Base-by-base conservation (phyloP, 2,888 invertebrate genomes). In the Heliothis peltigera region DNA sequence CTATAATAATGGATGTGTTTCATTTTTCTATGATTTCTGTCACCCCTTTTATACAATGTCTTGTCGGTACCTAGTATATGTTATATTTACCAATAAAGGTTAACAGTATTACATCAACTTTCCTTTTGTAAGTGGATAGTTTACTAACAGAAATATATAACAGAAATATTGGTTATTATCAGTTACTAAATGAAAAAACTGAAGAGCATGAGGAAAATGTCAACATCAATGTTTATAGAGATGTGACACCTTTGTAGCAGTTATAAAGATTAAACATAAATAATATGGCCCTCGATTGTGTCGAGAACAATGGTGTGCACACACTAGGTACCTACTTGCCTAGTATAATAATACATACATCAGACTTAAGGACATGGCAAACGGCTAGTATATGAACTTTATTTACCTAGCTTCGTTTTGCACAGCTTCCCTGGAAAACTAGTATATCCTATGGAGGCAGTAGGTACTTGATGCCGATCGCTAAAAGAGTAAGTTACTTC, bases 1-100 rank as follows among this genome's bases (percentile, higher is more conserved):
- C 64, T 67, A 71, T 74, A 54, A 71, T 63, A 62, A 67, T 66
- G 75, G 48, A 64, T 73, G 66, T 63, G 87, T 90, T 91, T 90
- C 69, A 89, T 89, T 91, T 84, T 80, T 66, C 55, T 70, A 70
- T 65, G 54, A 65, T 69, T 55, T 71, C 53, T 70, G 65, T 63
- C 55, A 42, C 28, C 49, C 66, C 59, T 69, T 72, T 65, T 75
- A 70, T 70, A 77, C 59, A 76, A 69, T 54, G 73, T 69, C 77
- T 71, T 77, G 64, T 69, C 69, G 19, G 17, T 68, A 70, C 58
- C n/a, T 58, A 66, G 55, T 64, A 60, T 63, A 61, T 71, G 62
- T 77, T 74, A 54, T 79, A 68, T 68, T 68, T 77, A 71, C 55
- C 64, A 72, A 77, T 67, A 53, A 64, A 71, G 52, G 64, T 70